Conservation (phyloP, 1,140 invertebrate genomes). For the Brachionus sp. region DNA sequence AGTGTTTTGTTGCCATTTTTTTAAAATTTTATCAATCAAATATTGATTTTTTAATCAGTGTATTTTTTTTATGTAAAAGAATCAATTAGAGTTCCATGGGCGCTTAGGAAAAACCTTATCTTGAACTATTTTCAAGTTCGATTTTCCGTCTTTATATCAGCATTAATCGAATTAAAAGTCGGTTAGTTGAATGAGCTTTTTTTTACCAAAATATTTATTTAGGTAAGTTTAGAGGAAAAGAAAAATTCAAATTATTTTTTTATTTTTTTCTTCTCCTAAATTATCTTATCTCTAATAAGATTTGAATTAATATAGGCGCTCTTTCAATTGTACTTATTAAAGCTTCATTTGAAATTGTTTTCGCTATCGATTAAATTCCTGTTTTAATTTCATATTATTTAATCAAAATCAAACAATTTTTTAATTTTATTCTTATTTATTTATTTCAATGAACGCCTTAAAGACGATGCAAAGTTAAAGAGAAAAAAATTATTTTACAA, state of each 20-base stretch:
- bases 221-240: conserved; percentile 25
- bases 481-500: too few relatives aligned
- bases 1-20: neutral
- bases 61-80: neutral
- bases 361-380: conserved; percentile 23
- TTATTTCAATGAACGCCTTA: too few relatives aligned
- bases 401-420: neutral
- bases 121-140: neutral
- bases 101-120: neutral
- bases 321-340: conserved; percentile 26
- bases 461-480: neutral
- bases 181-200: neutral
- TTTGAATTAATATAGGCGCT: neutral
- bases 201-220: conserved; percentile 26
- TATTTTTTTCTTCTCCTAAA: neutral
- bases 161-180: neutral
- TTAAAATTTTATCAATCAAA: conserved; percentile 38
- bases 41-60: conserved; percentile 22
- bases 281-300: conserved; percentile 33
- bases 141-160: conserved; percentile 24
- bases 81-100: neutral
- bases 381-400: neutral
- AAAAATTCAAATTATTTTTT: conserved; percentile 5
- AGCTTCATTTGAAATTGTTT: conserved; percentile 15
- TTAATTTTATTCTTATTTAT: neutral